phyloP scores from a whole-genome alignment of 2,888 invertebrate species.

The Steinernema scapterisci region DNA sequence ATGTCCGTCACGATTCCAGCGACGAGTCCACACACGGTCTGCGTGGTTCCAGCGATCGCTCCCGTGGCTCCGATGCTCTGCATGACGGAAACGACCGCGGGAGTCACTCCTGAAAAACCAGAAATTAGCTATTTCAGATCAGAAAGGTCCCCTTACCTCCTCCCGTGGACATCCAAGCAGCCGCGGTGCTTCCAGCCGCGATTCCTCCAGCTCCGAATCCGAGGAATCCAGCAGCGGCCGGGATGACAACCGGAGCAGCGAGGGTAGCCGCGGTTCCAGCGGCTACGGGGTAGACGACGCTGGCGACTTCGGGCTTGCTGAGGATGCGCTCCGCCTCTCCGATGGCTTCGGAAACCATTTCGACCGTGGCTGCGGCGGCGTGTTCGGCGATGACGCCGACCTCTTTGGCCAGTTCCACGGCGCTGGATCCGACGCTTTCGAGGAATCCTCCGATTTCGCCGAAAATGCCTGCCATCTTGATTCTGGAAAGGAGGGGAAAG shows the following conservation, averaged over 20 bases:
- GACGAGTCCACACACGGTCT: neutral
- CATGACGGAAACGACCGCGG: neutral
- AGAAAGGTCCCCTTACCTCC: neutral
- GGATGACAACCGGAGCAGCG: neutral
- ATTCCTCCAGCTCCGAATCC: conserved; percentile 1
- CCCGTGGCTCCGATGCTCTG: conserved; percentile 18
- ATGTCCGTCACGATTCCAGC: neutral
- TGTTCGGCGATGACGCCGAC: no score
- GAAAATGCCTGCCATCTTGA: no score
- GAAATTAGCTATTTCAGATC: neutral
- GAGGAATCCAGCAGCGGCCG: neutral
- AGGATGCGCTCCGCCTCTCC: no score
- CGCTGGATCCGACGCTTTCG: no score
- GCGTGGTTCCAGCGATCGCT: neutral
- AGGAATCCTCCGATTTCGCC: no score
- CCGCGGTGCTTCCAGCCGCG: neutral
- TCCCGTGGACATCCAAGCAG: neutral
- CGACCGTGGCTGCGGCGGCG: no score
- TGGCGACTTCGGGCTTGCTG: neutral
- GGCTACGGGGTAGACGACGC: neutral
- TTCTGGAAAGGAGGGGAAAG: no score
- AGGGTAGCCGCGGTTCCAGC: neutral
- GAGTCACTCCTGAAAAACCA: neutral
- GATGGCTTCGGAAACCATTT: no score
- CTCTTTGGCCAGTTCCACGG: no score